A percentile compares a stretch with the other conserved stretches of the same genome.
Conservation (phyloP, 2,797 vertebrate genomes). For the Cynopterus sphinx region DNA sequence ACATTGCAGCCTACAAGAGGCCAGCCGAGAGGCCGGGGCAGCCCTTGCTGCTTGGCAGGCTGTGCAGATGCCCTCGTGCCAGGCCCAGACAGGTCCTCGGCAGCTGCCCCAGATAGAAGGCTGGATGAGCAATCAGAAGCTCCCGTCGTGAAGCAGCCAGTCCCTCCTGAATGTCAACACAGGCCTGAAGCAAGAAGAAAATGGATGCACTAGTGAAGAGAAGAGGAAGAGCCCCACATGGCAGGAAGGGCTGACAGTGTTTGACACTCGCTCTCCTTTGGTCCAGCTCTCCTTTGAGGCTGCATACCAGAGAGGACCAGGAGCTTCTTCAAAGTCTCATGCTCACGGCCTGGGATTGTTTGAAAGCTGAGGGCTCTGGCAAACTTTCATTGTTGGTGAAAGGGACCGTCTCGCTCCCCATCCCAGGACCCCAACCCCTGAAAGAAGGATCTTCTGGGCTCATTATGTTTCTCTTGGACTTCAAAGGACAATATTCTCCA, state of each 20-base stretch:
- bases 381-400: not conserved
- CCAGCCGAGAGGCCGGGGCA: not conserved
- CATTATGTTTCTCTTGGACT: not conserved
- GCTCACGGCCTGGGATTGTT: not conserved
- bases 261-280: fast-evolving
- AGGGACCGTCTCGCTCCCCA: not conserved
- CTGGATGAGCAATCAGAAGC: not conserved
- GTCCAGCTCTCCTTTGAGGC: not conserved
- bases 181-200: not conserved
- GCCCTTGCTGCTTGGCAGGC: not conserved
- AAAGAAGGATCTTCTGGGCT: not conserved
- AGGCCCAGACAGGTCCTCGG: not conserved
- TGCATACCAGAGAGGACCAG: not conserved
- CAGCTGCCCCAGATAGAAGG: not conserved
- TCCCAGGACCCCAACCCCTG: not conserved
- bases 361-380: not conserved
- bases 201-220: fast-evolving
- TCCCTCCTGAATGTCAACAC: not conserved
- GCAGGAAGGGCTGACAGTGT: not conserved
- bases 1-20: not conserved
- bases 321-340: not conserved
- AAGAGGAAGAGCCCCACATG: not conserved
- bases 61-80: not conserved
- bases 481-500: not conserved
- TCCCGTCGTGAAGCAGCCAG: not conserved